phyloP scores from a whole-genome alignment of 2,113 vertebrate genomes.

The Ceyx melanurus region DNA sequence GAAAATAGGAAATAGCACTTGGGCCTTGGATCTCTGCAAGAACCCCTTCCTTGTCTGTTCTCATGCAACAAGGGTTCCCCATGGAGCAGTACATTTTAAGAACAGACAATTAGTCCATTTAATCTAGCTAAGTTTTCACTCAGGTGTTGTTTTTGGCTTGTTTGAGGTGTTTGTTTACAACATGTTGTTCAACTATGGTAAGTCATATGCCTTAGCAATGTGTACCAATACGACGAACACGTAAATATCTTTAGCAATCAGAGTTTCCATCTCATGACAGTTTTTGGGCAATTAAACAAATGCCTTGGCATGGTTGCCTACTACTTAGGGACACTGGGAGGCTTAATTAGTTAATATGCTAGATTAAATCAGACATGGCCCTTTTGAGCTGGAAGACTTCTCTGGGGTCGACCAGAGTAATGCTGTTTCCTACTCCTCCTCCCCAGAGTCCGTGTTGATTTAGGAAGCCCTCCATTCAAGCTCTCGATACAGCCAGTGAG shows the following conservation, averaged over 20 bases:
- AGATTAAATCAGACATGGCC: constrained; percentile 22
- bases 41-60: background rate
- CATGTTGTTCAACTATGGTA: background rate
- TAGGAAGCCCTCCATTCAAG: background rate
- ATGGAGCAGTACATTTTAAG: background rate
- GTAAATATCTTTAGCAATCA: constrained; percentile 9
- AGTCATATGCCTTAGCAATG: background rate
- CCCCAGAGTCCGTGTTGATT: background rate
- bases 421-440: background rate
- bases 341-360: constrained; percentile 8
- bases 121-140: background rate
- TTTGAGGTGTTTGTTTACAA: constrained; percentile 9
- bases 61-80: background rate
- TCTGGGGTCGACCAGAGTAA: background rate
- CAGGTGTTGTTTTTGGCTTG: background rate
- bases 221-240: background rate
- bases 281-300: constrained; percentile 35
- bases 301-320: background rate
- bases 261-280: constrained; percentile 7
- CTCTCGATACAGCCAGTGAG: background rate
- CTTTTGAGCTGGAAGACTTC: background rate
- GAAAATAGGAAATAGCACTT: background rate
- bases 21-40: background rate
- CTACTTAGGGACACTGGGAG: background rate
- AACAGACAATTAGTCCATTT: background rate